These are phyloP conservation scores for Crioceris asparagi DNA, from an alignment of 2,888 invertebrate species.

Conservation along the genomic window DNA sequence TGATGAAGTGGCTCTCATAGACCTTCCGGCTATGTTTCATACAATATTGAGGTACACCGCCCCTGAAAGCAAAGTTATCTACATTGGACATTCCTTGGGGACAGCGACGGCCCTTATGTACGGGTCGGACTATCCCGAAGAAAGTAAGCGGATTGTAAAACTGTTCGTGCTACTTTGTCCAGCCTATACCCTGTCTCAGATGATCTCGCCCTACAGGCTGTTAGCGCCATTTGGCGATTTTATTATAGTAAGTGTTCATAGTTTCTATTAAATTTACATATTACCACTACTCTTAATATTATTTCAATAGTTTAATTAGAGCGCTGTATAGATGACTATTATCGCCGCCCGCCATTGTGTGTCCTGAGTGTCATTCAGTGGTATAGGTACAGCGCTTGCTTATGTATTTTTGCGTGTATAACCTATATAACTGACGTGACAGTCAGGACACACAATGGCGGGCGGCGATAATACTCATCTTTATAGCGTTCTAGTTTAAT, in stretches of 20 bases:
- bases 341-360: too few relatives aligned
- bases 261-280: too few relatives aligned
- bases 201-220: slow-evolving; percentile 52
- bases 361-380: too few relatives aligned
- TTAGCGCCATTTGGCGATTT: slow-evolving; percentile 47
- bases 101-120: slow-evolving; percentile 62
- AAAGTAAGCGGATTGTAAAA: slow-evolving; percentile 53
- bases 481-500: too few relatives aligned
- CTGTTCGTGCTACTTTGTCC: slow-evolving; percentile 56
- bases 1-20: slow-evolving; percentile 31
- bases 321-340: too few relatives aligned
- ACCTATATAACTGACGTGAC: too few relatives aligned
- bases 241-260: slow-evolving; percentile 23
- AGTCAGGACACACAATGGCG: too few relatives aligned
- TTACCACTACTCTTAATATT: too few relatives aligned
- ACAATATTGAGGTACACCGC: slow-evolving; percentile 26
- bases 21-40: slow-evolving; percentile 30
- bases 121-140: slow-evolving; percentile 55
- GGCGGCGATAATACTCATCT: too few relatives aligned
- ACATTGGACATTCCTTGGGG: slow-evolving; percentile 86
- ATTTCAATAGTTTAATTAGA: too few relatives aligned
- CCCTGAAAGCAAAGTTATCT: slow-evolving; percentile 42
- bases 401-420: too few relatives aligned
- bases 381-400: too few relatives aligned
- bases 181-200: slow-evolving; percentile 47